Evolutionary conservation across 1,140 invertebrate species (phyloP), one percentile per base, ranked within the genome.

Genomic region (Drosophila dunni): DNA sequence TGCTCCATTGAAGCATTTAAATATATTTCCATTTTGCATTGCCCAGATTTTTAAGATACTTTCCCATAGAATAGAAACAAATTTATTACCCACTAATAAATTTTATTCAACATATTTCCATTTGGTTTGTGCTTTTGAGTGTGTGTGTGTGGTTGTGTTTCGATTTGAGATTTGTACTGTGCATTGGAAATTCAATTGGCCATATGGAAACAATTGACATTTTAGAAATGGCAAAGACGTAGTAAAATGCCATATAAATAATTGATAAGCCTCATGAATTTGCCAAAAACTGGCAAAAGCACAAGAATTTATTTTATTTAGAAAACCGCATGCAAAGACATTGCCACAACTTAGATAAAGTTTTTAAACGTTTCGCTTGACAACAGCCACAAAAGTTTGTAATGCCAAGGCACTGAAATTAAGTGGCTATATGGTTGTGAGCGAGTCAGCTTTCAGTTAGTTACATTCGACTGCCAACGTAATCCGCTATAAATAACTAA

Each of bases 41-140:
- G 33, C 24, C 74, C 56, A 66, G 79, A 64, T 78, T 78, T 74
- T 71, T 76, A 40, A 74, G 46, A 67, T 69, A 62, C 64, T 42
- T 62, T 75, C 33, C 3, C 7, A 33, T 7, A 17, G 51, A 40
- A 53, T 29, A 29, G 48, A 69, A 53, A 56, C 42, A 73, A 72
- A 86, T 86, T 81, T 85, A 81, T 86, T 68, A 51, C 78, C 48
- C 63, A 57, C 66, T 74, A 80, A 85, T 77, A 77, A 83, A 85
- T 84, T 82, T 44, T 17, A 64, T 72, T 58, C 24, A 29, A 29
- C 24, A 29, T 29, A 29, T 65, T 72, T 61, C 58, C 51, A 71
- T 57, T 56, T 65, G 36, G 13, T 1, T 17, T 36, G 4, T 53
- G 7, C n/a, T 2, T 38, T 17, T 54, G 2, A 7, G n/a, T 17